Evolutionary conservation across 2,797 vertebrate species (phyloP), one percentile per base, ranked within the genome.

Genomic region (Danio kyathit): DNA sequence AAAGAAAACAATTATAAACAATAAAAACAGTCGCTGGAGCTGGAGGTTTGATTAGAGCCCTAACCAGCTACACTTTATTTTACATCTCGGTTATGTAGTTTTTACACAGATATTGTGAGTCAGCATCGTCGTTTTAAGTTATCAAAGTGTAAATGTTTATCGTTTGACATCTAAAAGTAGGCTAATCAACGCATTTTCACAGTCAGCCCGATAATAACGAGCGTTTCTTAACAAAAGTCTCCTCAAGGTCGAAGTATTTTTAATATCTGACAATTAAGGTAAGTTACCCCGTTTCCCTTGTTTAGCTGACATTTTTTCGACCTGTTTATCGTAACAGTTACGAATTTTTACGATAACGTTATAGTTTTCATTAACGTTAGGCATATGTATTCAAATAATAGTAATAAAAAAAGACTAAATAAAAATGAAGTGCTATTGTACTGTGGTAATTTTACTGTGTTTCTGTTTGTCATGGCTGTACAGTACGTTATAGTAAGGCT

Each of bases 1-100:
- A 87, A 87, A 74, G 61, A 76, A 84, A 86, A 86, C 81, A 82
- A 76, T 52, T 49, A 74, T 84, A 85, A 91, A 91, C 89, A 91
- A 85, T 89, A 77, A 41, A 69, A 41, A 70, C 29, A n/a, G 6
- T 70, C n/a, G 12, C 63, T 2, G 4, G 73, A 86, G 88, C 88
- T 88, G 90, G 48, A 81, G 8, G 40, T 5, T 14, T 49, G 4
- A 56, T 9, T 7, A 5, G 4, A 56, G 8, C 60, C 54, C 21
- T 54, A 16, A 5, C 29, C 10, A 19, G n/a, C 64, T 21, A 17
- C n/a, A 61, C 1, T 73, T 73, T 59, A 12, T 52, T 52, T 78
- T 6, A 14, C 9, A 38, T 17, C 1, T 14, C 0, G 54, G 11
- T 70, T 51, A 41, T 52, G 0, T 54, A 4, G 0, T 70, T 74